A percentile compares a stretch with the other conserved stretches of the same genome.
Conservation (phyloP, 23 tunicate genomes). For the Halocynthia aurantium region DNA sequence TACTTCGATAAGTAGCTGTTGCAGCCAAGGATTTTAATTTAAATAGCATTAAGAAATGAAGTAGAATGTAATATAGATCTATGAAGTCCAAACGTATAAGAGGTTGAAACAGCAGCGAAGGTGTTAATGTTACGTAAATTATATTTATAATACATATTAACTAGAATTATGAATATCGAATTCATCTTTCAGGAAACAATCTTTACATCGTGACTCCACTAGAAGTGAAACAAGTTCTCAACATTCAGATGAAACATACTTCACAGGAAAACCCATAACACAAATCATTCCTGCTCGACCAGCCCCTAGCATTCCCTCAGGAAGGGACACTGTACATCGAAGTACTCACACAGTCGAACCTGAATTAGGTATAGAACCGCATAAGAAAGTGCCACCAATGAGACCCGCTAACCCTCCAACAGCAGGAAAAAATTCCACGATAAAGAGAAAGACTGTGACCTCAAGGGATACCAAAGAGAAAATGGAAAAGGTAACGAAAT, state of each 20-base stretch:
- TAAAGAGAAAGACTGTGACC: not conserved
- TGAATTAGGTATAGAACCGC: not conserved
- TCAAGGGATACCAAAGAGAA: constrained; percentile 32
- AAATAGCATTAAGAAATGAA: too few species aligned
- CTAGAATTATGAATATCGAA: not conserved
- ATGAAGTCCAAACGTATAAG: too few species aligned
- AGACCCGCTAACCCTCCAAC: constrained; percentile 46
- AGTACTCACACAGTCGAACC: not conserved
- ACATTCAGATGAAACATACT: not conserved
- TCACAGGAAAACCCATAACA: not conserved
- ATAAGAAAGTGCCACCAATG: constrained; percentile 21
- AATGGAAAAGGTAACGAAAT: constrained; percentile 50
- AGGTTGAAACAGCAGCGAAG: too few species aligned
- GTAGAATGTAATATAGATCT: too few species aligned
- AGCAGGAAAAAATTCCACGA: constrained; percentile 2
- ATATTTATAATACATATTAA: too few species aligned
- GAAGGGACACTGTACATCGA: not conserved
- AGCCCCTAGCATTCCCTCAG: constrained; percentile 4
- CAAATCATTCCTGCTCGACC: not conserved
- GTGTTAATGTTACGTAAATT: too few species aligned
- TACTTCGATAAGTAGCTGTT: too few species aligned
- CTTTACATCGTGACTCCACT: not conserved
- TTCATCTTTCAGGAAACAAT: constrained; percentile 4
- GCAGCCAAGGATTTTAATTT: too few species aligned
- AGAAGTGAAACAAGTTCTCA: not conserved